Percentiles rank a stretch among this genome's conserved stretches.
These are phyloP conservation scores for Noctua comes DNA, from an alignment of 2,888 invertebrate species.

Conservation along the genomic window DNA sequence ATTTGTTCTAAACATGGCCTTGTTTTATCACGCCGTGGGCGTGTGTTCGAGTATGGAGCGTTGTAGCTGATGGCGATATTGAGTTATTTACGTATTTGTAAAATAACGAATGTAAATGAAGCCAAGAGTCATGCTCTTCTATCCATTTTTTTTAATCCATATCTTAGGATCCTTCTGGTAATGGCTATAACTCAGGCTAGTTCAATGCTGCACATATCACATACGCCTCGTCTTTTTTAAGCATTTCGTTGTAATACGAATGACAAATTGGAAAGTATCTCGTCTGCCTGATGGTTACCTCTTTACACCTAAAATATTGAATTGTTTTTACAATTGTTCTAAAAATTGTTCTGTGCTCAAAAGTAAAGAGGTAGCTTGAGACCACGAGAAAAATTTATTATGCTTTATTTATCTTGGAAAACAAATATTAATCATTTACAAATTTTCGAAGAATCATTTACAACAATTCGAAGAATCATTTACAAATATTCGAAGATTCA, in stretches of 20 bases:
- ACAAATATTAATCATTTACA: neutral
- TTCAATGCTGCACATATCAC: neutral
- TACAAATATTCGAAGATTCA: neutral
- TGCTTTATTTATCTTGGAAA: neutral
- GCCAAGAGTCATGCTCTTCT: neutral
- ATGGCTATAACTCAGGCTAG: neutral
- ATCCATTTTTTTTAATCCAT: neutral
- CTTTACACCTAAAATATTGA: neutral
- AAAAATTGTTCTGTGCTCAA: neutral
- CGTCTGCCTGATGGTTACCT: neutral
- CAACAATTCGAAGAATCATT: too few relatives aligned
- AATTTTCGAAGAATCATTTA: too few relatives aligned
- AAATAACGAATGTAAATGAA: neutral
- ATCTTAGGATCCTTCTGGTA: neutral
- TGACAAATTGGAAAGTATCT: neutral
- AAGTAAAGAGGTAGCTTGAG: neutral
- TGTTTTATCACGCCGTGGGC: neutral
- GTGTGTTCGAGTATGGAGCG: neutral
- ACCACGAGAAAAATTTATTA: neutral
- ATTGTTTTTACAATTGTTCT: neutral
- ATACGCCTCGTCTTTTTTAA: neutral
- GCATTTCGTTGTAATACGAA: neutral
- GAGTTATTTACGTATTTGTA: conserved; percentile 1
- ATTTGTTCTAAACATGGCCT: conserved; percentile 38
- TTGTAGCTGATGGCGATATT: conserved; percentile 7